Evolutionary conservation across 2,113 vertebrate species (phyloP).

Genomic region (Mungos mungo): DNA sequence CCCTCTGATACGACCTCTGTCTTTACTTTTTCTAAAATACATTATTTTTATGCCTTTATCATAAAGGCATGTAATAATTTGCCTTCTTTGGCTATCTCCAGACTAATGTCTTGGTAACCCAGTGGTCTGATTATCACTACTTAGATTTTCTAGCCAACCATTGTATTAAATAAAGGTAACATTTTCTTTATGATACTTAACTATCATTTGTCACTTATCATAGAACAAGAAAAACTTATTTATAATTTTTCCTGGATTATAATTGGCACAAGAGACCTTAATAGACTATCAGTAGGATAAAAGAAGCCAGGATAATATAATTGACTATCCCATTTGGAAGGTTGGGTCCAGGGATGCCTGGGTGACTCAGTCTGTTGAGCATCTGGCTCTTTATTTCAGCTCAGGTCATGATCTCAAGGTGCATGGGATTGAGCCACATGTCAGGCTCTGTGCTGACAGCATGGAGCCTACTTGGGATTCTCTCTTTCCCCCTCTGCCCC

Average conservation of each 20-base stretch:
- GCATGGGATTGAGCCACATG: no score
- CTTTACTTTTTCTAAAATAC: not conserved
- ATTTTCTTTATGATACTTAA: not conserved
- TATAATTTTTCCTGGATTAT: not conserved
- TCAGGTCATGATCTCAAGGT: no score
- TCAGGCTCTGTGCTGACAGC: no score
- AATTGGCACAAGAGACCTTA: not conserved
- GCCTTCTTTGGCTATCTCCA: not conserved
- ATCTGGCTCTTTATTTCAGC: no score
- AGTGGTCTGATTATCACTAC: slow-evolving; percentile 9
- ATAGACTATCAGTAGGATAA: not conserved
- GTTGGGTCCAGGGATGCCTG: not conserved
- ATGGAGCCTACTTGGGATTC: no score
- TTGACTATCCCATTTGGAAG: not conserved
- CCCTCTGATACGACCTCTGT: not conserved
- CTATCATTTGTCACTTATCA: not conserved
- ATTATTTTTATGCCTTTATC: slow-evolving; percentile 8
- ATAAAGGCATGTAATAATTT: slow-evolving; percentile 12
- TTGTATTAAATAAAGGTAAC: not conserved
- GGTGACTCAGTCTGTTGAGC: no score
- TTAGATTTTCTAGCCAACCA: slow-evolving; percentile 27
- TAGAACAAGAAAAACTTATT: not conserved
- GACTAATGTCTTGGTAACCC: not conserved
- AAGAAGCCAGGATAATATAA: not conserved
- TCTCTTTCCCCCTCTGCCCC: no score